Evolutionary conservation across 2,797 vertebrate species (phyloP).

Genomic region (Manis crassicaudata): DNA sequence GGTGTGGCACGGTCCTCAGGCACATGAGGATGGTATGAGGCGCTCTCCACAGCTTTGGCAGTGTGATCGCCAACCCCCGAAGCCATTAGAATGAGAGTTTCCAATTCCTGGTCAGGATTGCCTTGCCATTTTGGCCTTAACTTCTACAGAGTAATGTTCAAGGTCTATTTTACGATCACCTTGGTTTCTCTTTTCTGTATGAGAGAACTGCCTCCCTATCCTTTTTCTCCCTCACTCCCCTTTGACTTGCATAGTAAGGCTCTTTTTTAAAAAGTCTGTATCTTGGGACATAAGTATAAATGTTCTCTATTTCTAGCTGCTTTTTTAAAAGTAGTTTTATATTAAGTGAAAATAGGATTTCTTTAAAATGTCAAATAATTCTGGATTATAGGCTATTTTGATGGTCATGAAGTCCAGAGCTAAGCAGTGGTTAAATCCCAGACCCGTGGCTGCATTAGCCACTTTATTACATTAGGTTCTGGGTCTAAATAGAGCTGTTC

Average conservation of each 20-base stretch:
- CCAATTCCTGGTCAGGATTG: background rate
- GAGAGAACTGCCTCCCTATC: background rate
- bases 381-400: conserved; percentile 4
- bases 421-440: background rate
- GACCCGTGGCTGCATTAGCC: background rate
- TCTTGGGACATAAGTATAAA: background rate
- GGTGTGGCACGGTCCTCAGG: background rate
- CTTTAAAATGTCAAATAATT: background rate
- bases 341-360: conserved; percentile 25
- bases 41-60: background rate
- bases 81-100: background rate
- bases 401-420: background rate
- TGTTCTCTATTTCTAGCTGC: background rate
- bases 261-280: background rate
- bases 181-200: background rate
- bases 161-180: background rate
- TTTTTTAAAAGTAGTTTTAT: conserved; percentile 37
- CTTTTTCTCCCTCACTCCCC: background rate
- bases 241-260: background rate
- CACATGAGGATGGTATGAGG: background rate
- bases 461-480: background rate
- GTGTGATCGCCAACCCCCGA: background rate
- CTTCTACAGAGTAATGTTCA: background rate
- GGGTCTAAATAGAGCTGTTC: background rate
- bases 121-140: background rate